Base-by-base conservation (phyloP, 1,140 invertebrate species). In the Drusus annulatus region DNA sequence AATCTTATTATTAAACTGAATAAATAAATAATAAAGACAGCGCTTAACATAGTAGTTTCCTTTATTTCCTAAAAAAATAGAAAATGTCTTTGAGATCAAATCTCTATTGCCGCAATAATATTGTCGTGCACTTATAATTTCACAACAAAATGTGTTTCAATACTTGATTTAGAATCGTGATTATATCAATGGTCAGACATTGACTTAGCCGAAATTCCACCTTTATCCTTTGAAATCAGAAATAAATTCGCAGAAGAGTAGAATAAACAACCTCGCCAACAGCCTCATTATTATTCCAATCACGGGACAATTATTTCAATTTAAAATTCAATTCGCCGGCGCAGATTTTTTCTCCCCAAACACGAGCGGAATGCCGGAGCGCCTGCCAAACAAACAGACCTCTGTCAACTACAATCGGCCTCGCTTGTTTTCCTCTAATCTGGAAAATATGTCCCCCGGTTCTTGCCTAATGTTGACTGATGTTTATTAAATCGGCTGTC, bases 401-500 rank as follows among this genome's bases (percentile, higher is more conserved):
- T 28, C 21, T 65, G 25, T 31, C 62, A 65, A 28, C 7, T 65
- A n/a, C 62, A 65, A 31, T 36, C 62, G 19, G 62, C 54, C 25
- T 25, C 62, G 62, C 10, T 16, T 36, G 25, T 65, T 25, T 65
- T 31, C 62, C 62, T 65, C 3, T 10, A 21, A 28, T 65, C 25
- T 25, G 36, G 36, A 45, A 45, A 45, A 45, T 45, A 45, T 23
- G 62, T 65, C 62, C 62, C 15, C 36, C 56, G 21, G 56, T 23
- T 60, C 8, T 60, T 19, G 23, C 7, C 25, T n/a, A 65, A 65
- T 28, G 5, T n/a, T 65, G 28, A 65, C 13, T 65, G 62, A 65
- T 28, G 62, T 31, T 25, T 65, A 65, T 65, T 65, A 65, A 65
- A 65, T 65, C 62, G 25, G n/a, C 23, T 65, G 62, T 65, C 62